Percentiles rank a stretch among this genome's conserved stretches.
Evolutionary conservation across 2,113 vertebrate species (phyloP).

Genomic region (Choloepus hoffmanni): DNA sequence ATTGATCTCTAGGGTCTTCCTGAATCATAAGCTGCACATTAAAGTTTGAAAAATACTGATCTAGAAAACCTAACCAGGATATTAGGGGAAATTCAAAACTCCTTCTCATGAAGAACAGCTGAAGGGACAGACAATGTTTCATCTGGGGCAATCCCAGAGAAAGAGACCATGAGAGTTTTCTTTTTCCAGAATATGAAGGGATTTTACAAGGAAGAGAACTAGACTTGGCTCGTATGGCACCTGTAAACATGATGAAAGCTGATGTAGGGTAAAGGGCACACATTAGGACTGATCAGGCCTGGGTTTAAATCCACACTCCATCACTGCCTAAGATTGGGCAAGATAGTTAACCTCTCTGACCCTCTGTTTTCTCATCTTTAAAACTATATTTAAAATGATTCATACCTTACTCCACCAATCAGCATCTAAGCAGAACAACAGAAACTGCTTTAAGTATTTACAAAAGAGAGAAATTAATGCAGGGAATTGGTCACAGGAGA

Average conservation of each 20-base stretch:
- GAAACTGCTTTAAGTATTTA: background rate
- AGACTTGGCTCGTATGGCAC: background rate
- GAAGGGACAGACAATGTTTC: background rate
- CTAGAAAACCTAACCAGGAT: background rate
- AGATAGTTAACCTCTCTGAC: background rate
- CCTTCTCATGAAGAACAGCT: background rate
- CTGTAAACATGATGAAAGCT: background rate
- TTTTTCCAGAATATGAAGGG: constrained; percentile 11
- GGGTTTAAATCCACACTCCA: background rate
- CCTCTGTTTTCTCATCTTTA: background rate
- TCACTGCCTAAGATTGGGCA: background rate
- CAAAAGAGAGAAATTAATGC: background rate
- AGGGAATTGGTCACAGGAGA: background rate
- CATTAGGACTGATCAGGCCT: background rate
- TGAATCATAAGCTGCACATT: background rate
- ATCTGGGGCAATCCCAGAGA: background rate
- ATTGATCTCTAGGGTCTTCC: background rate
- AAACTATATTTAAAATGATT: background rate
- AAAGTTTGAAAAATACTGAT: background rate
- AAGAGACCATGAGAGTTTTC: background rate
- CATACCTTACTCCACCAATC: background rate
- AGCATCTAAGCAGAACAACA: background rate
- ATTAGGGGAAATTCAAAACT: background rate
- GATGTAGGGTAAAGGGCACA: background rate
- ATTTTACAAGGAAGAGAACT: background rate